Base-by-base conservation (phyloP, 2,797 vertebrate species). In the Saxicola maurus region DNA sequence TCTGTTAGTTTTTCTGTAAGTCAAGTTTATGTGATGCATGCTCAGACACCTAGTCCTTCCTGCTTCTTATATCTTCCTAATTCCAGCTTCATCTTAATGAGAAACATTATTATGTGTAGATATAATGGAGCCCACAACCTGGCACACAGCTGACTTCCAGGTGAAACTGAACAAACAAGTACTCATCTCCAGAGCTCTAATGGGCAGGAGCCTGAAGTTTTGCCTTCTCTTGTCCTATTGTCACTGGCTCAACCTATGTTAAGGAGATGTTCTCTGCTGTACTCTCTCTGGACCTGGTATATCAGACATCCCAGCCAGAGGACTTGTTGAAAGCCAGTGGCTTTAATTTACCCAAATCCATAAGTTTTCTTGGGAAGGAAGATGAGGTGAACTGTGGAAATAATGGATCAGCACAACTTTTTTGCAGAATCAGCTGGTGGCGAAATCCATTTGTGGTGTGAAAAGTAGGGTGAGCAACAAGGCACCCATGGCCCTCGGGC, bases 351-450 rank as follows among this genome's bases (percentile, higher is more conserved):
- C 35, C 9, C 33, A 37, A 35, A 48, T 38, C 56, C 4, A 0
- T 8, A 60, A 18, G 13, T n/a, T 73, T 68, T 25, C 46, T 48
- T 28, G 61, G 24, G 31, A 9, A 80, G 23, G 42, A 64, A 73
- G 48, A 14, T 25, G 30, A 65, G 23, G 17, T 28, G 15, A 86
- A 30, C 28, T 37, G n/a, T 23, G 49, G 20, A 80, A 94, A 40
- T 17, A 18, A 24, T 10, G 20, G 15, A 19, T 65, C 52, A 53
- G 17, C 16, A 18, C 0, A 0, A 59, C 8, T 12, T 45, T 49
- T 38, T 38, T 46, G n/a, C 11, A 51, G 17, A 24, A 15, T 11
- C 6, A 78, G 24, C 49, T 71, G 17, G 10, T 43, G 43, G 42
- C 10, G 23, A 76, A 80, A 12, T 10, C 43, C 11, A 11, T 33